Percentiles rank a stretch among this genome's conserved stretches.
These are phyloP conservation scores for Drosophila tripunctata DNA, from an alignment of 2,888 invertebrate genomes.

Conservation along the genomic window DNA sequence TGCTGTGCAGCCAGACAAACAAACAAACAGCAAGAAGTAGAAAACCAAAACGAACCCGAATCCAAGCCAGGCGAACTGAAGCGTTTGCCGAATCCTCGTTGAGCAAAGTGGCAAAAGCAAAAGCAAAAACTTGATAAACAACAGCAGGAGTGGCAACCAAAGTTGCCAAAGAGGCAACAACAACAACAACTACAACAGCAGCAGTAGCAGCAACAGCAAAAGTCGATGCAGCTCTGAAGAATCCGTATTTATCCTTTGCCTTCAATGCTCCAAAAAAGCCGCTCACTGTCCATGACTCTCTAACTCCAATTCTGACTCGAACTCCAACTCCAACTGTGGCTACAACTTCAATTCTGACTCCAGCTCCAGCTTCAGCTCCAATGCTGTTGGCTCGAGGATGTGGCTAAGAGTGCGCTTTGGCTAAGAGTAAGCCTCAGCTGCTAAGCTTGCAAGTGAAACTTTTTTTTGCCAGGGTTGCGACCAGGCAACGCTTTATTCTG, in stretches of 20 bases:
- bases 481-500: constrained; percentile 25
- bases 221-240: constrained; percentile 72
- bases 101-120: constrained; percentile 48
- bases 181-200: constrained; percentile 10
- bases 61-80: constrained; percentile 37
- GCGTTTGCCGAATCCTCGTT: constrained; percentile 25
- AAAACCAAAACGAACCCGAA: constrained; percentile 22
- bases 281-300: constrained; percentile 35
- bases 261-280: constrained; percentile 39
- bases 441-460: constrained; percentile 58
- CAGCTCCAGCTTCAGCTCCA: not conserved
- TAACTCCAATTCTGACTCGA: constrained; percentile 16
- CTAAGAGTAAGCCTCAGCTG: constrained; percentile 36
- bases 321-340: not conserved
- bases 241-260: constrained; percentile 77
- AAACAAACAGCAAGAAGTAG: constrained; percentile 38
- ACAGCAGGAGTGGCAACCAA: constrained; percentile 63
- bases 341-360: constrained; percentile 7
- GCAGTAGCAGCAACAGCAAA: constrained; percentile 19
- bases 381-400: constrained; percentile 28
- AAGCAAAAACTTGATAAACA: constrained; percentile 73
- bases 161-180: constrained; percentile 46
- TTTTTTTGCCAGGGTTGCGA: constrained; percentile 46
- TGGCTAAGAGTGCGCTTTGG: constrained; percentile 38
- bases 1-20: constrained; percentile 38